Percentiles rank a stretch among this genome's conserved stretches.
phyloP scores from a whole-genome alignment of 2,888 invertebrate species.

The Myopa tessellatipennis region DNA sequence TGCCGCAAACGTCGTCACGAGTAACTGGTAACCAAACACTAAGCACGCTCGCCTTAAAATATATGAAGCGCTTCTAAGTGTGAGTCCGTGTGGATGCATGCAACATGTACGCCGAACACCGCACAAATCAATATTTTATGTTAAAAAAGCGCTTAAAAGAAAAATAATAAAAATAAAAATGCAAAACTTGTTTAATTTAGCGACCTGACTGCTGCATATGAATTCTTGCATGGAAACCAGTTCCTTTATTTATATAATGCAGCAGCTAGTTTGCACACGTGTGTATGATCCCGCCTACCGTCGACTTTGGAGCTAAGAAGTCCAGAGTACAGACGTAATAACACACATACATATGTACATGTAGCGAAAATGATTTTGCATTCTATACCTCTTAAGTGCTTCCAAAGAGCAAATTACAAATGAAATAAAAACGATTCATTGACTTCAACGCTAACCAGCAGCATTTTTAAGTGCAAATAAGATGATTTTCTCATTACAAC shows the following conservation, averaged over 20 bases:
- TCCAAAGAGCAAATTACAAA: too few relatives aligned
- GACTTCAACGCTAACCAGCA: not conserved
- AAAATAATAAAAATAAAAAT: slow-evolving; percentile 14
- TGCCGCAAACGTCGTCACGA: slow-evolving; percentile 22
- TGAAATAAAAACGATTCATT: not conserved
- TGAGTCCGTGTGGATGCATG: not conserved
- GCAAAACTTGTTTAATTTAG: slow-evolving; percentile 29
- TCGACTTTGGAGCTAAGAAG: not conserved
- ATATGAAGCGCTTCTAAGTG: not conserved
- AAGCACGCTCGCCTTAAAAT: not conserved
- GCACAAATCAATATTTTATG: slow-evolving; percentile 34
- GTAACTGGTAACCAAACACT: not conserved
- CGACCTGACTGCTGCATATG: slow-evolving; percentile 33
- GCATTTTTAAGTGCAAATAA: slow-evolving; percentile 9
- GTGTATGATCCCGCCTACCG: too few relatives aligned
- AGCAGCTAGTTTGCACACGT: not conserved
- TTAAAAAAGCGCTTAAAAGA: not conserved
- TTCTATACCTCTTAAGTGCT: not conserved
- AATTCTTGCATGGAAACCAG: slow-evolving; percentile 33
- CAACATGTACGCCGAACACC: slow-evolving; percentile 13
- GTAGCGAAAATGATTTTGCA: not conserved
- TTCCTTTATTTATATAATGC: not conserved
- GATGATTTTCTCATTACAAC: not conserved
- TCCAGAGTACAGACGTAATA: not conserved
- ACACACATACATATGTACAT: too few relatives aligned